Evolutionary conservation across 2,797 vertebrate genomes (phyloP).

Genomic region (Trematomus bernacchii): DNA sequence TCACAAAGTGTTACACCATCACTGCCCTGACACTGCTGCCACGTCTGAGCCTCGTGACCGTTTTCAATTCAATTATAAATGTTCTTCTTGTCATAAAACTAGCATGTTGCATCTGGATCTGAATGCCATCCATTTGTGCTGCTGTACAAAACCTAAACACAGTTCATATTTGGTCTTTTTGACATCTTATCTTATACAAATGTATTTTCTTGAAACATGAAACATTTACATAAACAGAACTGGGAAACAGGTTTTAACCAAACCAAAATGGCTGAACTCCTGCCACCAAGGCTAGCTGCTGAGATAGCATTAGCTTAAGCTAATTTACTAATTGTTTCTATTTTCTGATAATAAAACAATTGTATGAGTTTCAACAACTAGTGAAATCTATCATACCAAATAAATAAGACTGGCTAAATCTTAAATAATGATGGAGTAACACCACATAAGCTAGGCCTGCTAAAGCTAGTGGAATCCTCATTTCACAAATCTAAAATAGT

Average conservation of each 20-base stretch:
- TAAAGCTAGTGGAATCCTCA: neutral
- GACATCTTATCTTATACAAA: neutral
- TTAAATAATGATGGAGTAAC: neutral
- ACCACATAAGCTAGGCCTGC: neutral
- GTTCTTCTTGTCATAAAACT: slow-evolving; percentile 6
- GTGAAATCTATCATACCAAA: neutral
- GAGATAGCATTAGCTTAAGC: neutral
- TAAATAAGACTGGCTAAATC: neutral
- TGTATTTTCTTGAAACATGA: neutral
- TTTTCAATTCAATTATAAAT: slow-evolving; percentile 29
- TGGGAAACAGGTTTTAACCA: neutral
- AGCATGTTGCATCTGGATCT: slow-evolving; percentile 16
- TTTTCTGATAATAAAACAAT: neutral
- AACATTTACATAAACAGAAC: neutral
- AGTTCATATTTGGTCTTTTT: neutral
- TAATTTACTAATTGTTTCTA: neutral
- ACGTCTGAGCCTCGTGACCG: neutral
- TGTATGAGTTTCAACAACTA: neutral
- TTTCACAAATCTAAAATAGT: neutral
- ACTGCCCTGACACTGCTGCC: slow-evolving; percentile 7
- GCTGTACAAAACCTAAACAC: neutral
- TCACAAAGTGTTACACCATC: neutral
- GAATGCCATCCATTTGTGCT: neutral
- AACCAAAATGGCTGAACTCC: no score
- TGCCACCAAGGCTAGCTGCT: neutral